Evolutionary conservation across 2,888 invertebrate genomes (phyloP), one percentile per base, ranked within the genome.

Genomic region (Caenorhabditis parvicauda): DNA sequence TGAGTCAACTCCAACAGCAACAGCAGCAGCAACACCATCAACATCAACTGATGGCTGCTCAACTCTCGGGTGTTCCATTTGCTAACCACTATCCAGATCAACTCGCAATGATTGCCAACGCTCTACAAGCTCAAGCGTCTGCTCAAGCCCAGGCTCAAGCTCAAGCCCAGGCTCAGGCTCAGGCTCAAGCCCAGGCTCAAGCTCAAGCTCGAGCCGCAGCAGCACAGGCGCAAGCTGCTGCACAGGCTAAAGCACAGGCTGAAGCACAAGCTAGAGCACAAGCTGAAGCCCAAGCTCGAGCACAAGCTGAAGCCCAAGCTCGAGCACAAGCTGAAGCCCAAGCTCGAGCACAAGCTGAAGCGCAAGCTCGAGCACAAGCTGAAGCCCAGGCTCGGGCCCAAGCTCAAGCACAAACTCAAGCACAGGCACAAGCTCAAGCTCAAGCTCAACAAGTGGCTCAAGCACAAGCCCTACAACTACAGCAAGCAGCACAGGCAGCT

Each of bases 111-210:
- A 24, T 38, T 17, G n/a, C 35, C 4, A 2, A 32, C 19, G 45
- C 45, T 29, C 46, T 32, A n/a, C 46, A 35, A 37, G 9, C 28
- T 17, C 43, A 45, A 43, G 43, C n/a, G 27, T 22, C 2, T 25
- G 17, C n/a, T 2, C 51, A 51, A 14, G 51, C 51, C 2, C 42
- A 51, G 12, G 42, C 42, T 21, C 45, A 39, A 24, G 53, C 46
- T 27, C 53, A 45, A 22, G 45, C 45, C 2, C 46, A 46, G 22
- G 46, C 46, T 24, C 54, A 47, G 9, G 47, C 39, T 22, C 29
- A 41, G 6, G 43, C 52, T 0, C 37, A 52, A 25, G 49, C 44
- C 12, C 45, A 22, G 12, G 56, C 42, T n/a, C 56, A 50, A 52
- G 19, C 17, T 14, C 54, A 49, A 35, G n/a, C n/a, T 4, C 29